Base-by-base conservation (phyloP, 1,140 invertebrate species). In the Drosophila micromelanica region DNA sequence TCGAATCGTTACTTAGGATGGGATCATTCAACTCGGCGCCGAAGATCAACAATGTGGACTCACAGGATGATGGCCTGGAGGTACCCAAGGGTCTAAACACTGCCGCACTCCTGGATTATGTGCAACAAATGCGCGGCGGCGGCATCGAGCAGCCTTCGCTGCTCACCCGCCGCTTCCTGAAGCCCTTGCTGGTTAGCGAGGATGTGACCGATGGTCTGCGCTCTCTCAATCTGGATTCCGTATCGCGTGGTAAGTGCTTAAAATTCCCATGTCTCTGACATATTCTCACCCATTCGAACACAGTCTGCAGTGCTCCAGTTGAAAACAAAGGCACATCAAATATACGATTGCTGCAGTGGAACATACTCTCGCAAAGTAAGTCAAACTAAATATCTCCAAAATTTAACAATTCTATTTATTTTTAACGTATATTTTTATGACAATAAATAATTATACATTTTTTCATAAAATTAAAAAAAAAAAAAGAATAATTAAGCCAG, bases 351-450 rank as follows among this genome's bases (percentile, higher is more conserved):
- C 93, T 96, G 75, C 96, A 96, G 77, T 96, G 96, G 96, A 96
- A 96, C 89, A 93, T 96, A 71, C 91, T 96, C 5, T 95, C 96
- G 12, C 95, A 96, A 94, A 95, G 96, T 96, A 93, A 92, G 89
- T 78, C 27, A 0, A 15, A 27, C 6, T 27, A 5, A 27, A 27
- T 5, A 27, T 27, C 27, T 27, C 27, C 27, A 27, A 1, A 5
- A 27, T 27, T 27, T 27, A 23, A 23, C 20, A 23, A 23, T 23
- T 23, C 2, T 23, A 23, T 23, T 3, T 23, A 23, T 23, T 23
- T 23, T 23, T 23, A 0, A 2, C 20, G 20, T 23, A 23, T 2
- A 23, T 23, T 23, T 23, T 17, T 17, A 1, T 17, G n/a, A 17
- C 23, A 27, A 5, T 4, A 27, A 27, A 27, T 27, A 27, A 27